phyloP scores from a whole-genome alignment of 2,113 vertebrate species.

The Marmota flaviventris region DNA sequence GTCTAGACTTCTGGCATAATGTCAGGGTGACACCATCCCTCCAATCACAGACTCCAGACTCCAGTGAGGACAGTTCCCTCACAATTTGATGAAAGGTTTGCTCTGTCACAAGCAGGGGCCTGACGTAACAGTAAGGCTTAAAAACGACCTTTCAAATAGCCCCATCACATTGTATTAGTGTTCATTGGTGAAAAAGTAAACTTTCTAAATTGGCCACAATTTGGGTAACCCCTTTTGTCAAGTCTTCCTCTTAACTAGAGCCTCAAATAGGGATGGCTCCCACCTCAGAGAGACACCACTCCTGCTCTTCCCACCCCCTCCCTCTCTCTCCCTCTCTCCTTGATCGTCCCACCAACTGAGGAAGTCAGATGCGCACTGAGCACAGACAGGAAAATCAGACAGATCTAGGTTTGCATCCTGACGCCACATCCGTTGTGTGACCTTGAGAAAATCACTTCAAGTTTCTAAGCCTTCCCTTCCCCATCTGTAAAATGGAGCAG shows the following conservation, averaged over 20 bases:
- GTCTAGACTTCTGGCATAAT: not conserved
- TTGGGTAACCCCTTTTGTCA: not conserved
- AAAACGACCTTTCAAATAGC: conserved; percentile 19
- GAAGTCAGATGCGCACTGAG: not conserved
- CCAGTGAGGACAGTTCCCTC: not conserved
- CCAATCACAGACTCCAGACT: not conserved
- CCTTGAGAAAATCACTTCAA: not conserved
- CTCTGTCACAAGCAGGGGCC: not conserved
- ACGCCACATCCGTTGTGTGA: not conserved
- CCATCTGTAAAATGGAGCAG: not conserved
- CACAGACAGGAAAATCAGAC: not conserved
- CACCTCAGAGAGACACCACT: too few species aligned
- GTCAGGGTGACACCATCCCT: not conserved
- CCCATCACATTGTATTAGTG: not conserved
- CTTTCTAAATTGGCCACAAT: not conserved
- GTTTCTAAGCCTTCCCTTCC: not conserved
- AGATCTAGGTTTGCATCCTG: not conserved
- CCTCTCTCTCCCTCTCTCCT: too few species aligned
- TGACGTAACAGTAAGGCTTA: not conserved
- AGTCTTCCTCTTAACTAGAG: conserved; percentile 7
- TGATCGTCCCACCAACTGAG: not conserved
- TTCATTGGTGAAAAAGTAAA: not conserved
- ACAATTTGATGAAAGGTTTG: not conserved
- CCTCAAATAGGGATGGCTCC: not conserved
- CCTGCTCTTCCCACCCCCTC: not conserved